Percentiles rank a stretch among this genome's conserved stretches.
Evolutionary conservation across 1,140 invertebrate genomes (phyloP).

Genomic region (Zaprionus africanus): DNA sequence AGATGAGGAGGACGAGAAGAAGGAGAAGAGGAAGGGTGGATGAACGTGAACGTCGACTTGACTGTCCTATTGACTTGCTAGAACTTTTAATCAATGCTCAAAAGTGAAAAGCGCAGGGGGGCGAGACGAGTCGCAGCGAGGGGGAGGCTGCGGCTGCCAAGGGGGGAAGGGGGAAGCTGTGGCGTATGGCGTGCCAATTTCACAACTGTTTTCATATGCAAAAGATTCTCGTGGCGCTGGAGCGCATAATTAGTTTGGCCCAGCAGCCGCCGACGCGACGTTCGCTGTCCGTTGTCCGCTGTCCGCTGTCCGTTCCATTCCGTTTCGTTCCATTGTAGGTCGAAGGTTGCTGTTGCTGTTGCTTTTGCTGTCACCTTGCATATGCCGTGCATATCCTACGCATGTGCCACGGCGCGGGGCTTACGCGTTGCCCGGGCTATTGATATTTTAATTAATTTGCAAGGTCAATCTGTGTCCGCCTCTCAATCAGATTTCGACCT

Average conservation of each 20-base stretch:
- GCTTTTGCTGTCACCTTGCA: background rate
- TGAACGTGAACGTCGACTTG: conserved; percentile 11
- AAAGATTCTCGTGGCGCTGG: conserved; percentile 63
- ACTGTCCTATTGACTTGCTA: conserved; percentile 45
- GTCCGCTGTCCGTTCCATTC: background rate
- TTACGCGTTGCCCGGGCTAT: conserved; percentile 49
- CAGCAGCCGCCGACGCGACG: conserved; percentile 25
- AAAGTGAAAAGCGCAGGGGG: conserved; percentile 18
- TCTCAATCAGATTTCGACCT: conserved; percentile 30
- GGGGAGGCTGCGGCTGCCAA: background rate
- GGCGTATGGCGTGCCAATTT: conserved; percentile 54
- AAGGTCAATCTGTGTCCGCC: conserved; percentile 23
- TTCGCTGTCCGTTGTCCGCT: background rate
- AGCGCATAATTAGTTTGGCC: conserved; percentile 76
- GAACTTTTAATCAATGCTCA: conserved; percentile 55
- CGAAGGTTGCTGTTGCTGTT: background rate
- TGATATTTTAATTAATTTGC: conserved; percentile 75
- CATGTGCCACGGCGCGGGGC: background rate
- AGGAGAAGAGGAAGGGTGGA: background rate
- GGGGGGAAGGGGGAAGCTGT: conserved; percentile 1
- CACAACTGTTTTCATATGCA: conserved; percentile 77
- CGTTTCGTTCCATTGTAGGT: background rate
- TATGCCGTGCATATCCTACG: background rate
- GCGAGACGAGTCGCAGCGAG: background rate
- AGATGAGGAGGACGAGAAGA: too few relatives aligned